Conservation (phyloP, 2,113 vertebrate genomes). For the Bothrops jararaca region DNA sequence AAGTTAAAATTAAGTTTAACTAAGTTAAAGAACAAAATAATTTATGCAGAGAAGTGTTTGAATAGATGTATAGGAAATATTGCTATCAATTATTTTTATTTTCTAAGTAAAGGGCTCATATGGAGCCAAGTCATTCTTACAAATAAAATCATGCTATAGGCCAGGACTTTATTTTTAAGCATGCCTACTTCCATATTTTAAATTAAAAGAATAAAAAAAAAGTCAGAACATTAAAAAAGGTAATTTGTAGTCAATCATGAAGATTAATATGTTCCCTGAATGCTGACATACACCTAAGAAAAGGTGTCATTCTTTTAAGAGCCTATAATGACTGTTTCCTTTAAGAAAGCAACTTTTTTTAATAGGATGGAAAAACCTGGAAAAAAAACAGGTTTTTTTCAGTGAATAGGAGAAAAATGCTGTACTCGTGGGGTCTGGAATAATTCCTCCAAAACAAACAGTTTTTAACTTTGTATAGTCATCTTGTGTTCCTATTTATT, state of each 20-base stretch:
- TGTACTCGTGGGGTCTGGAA: neutral
- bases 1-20: neutral
- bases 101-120: neutral
- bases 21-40: neutral
- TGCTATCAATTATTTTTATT: neutral
- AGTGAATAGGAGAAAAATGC: neutral
- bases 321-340: neutral
- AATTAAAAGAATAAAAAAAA: neutral
- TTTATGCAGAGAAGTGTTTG: neutral
- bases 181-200: neutral
- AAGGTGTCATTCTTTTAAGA: neutral
- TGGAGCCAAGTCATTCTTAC: neutral
- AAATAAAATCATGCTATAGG: neutral
- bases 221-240: neutral
- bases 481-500: neutral
- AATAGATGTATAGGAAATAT: neutral
- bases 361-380: neutral
- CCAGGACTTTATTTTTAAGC: neutral
- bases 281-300: neutral
- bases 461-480: neutral
- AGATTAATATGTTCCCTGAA: neutral
- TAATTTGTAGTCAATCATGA: neutral
- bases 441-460: neutral
- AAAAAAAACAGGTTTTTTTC: neutral
- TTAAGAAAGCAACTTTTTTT: neutral